Percentiles rank a stretch among this genome's conserved stretches.
phyloP scores from a whole-genome alignment of 2,888 invertebrate species.

The Osmoderma eremita region DNA sequence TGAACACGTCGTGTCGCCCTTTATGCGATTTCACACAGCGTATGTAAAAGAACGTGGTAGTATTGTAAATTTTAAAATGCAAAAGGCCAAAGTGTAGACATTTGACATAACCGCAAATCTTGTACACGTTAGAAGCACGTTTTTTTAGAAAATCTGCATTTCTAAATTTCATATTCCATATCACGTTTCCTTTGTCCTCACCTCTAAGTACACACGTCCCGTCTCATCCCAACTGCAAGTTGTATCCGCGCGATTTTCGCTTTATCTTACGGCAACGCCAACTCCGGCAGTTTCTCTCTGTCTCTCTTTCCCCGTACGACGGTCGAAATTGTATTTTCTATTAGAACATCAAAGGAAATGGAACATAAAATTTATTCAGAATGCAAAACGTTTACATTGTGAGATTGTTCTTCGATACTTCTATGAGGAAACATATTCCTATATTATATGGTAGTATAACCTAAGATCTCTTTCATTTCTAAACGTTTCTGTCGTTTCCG shows the following conservation, averaged over 20 bases:
- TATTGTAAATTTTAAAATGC: constrained; percentile 39
- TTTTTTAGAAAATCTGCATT: constrained; percentile 51
- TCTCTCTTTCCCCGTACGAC: background rate
- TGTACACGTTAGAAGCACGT: constrained; percentile 44
- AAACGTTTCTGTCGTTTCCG: background rate
- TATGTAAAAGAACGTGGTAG: constrained; percentile 16
- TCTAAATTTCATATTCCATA: constrained; percentile 54
- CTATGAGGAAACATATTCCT: constrained; percentile 20
- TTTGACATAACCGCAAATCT: constrained; percentile 49
- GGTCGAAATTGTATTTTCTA: constrained; percentile 42
- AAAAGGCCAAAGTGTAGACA: constrained; percentile 41
- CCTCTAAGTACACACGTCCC: constrained; percentile 48
- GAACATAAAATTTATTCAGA: constrained; percentile 42
- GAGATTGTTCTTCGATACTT: constrained; percentile 34
- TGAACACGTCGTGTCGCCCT: constrained; percentile 1
- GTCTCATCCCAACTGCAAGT: constrained; percentile 46
- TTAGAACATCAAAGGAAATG: constrained; percentile 40
- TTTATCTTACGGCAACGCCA: constrained; percentile 45
- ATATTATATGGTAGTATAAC: constrained; percentile 4
- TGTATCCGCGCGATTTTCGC: constrained; percentile 43
- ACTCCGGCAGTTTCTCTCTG: constrained; percentile 33
- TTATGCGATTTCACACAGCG: constrained; percentile 11
- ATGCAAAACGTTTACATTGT: constrained; percentile 38
- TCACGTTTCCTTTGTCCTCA: constrained; percentile 55
- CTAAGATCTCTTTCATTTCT: background rate